phyloP scores from a whole-genome alignment of 2,113 vertebrate genomes.

The Picathartes gymnocephalus region DNA sequence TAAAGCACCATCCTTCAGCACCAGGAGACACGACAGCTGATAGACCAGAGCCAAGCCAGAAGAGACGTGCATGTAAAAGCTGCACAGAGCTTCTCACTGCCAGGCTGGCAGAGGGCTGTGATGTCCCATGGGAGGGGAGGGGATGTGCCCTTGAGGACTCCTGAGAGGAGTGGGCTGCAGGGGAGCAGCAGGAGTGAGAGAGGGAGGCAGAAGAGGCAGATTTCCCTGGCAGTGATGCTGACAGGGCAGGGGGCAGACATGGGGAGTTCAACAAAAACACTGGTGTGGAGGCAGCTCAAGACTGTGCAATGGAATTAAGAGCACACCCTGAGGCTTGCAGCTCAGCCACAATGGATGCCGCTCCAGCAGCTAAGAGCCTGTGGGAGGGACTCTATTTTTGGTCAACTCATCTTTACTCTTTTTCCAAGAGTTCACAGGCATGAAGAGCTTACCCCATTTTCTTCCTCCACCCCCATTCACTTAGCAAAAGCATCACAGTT shows the following conservation, averaged over 20 bases:
- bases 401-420: not conserved
- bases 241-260: not conserved
- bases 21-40: not conserved
- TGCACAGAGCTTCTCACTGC: not conserved
- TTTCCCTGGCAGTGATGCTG: not conserved
- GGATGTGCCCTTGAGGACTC: not conserved
- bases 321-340: not conserved
- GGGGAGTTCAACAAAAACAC: not conserved
- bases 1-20: not conserved
- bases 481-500: not conserved
- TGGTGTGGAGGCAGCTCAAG: accelerated
- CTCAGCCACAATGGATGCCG: not conserved
- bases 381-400: not conserved
- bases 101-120: not conserved
- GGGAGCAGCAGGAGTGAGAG: not conserved
- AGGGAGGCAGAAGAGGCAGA: not conserved
- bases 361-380: not conserved
- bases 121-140: not conserved
- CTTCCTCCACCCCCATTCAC: not conserved
- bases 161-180: accelerated
- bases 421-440: not conserved
- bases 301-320: not conserved
- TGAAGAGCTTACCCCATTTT: not conserved
- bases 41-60: not conserved
- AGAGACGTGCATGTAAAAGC: not conserved